phyloP scores from a whole-genome alignment of 1,140 invertebrate species.

The Heliothis virescens region DNA sequence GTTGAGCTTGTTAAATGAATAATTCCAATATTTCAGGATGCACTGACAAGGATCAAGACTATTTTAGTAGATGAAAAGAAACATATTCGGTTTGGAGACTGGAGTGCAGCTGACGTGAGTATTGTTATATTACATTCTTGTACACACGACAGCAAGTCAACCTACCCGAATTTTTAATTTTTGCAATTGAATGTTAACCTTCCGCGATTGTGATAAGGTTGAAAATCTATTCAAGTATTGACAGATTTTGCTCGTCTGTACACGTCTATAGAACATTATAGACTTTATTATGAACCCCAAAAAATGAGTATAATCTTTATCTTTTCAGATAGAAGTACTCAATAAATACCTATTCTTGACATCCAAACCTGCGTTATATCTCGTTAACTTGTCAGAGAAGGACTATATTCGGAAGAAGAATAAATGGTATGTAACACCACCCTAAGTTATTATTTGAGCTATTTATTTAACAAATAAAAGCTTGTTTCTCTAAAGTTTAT shows the following conservation, averaged over 20 bases:
- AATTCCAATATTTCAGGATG: conserved; percentile 88
- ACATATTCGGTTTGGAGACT: conserved; percentile 96
- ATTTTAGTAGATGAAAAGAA: conserved; percentile 96
- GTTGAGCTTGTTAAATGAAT: too few species aligned
- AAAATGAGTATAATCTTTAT: background rate
- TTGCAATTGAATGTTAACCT: too few species aligned
- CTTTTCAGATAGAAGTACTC: conserved; percentile 96
- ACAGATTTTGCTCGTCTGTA: background rate
- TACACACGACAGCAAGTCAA: background rate
- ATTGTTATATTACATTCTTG: background rate
- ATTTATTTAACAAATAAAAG: too few species aligned
- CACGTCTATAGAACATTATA: background rate
- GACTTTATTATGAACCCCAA: background rate
- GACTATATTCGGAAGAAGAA: conserved; percentile 99
- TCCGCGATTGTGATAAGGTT: too few species aligned
- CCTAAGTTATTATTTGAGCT: background rate
- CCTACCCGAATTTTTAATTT: too few species aligned
- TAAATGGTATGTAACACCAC: conserved; percentile 92
- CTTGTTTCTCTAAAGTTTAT: too few species aligned
- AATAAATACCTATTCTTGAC: conserved; percentile 99
- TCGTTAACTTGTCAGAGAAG: conserved; percentile 99
- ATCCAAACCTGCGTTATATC: conserved; percentile 99
- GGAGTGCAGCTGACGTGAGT: conserved; percentile 97
- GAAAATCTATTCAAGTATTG: background rate
- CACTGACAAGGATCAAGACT: conserved; percentile 94